Percentiles rank a stretch among this genome's conserved stretches.
These are phyloP conservation scores for Callionymus lyra DNA, from an alignment of 2,113 vertebrate genomes.

Conservation along the genomic window DNA sequence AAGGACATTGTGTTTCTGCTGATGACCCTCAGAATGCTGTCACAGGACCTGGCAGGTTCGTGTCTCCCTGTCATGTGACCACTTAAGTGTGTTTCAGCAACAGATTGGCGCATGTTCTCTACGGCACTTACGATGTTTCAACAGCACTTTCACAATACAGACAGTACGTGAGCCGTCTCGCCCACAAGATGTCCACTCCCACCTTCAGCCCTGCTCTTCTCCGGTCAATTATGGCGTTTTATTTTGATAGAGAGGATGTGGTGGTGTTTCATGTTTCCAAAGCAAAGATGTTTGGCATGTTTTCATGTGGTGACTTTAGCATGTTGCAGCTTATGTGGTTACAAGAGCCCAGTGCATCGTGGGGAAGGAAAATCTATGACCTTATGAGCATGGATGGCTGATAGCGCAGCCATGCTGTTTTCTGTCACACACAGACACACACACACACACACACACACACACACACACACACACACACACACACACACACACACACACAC, in stretches of 20 bases:
- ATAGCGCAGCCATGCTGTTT: constrained; percentile 40
- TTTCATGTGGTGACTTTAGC: constrained; percentile 25
- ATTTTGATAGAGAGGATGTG: background rate
- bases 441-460: constrained; percentile 7
- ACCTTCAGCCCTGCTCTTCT: constrained; percentile 25
- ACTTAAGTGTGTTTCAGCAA: too few relatives aligned
- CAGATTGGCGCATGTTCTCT: background rate
- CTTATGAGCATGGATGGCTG: constrained; percentile 44
- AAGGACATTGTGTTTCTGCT: too few relatives aligned
- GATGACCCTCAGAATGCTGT: too few relatives aligned
- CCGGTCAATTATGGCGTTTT: background rate
- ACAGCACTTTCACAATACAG: constrained; percentile 18
- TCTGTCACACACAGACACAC: constrained; percentile 3
- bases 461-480: constrained; percentile 15
- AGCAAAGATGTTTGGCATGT: constrained; percentile 13
- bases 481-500: constrained; percentile 7
- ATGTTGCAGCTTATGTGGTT: constrained; percentile 23
- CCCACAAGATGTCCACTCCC: constrained; percentile 21
- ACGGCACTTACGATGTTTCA: constrained; percentile 8
- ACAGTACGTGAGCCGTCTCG: constrained; percentile 6
- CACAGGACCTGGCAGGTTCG: too few relatives aligned
- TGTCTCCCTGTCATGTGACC: too few relatives aligned
- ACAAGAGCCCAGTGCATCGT: constrained; percentile 45
- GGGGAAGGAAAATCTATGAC: constrained; percentile 45
- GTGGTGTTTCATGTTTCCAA: too few relatives aligned